These are phyloP conservation scores for Metaphire vulgaris DNA, from an alignment of 1,140 invertebrate genomes.

Conservation along the genomic window DNA sequence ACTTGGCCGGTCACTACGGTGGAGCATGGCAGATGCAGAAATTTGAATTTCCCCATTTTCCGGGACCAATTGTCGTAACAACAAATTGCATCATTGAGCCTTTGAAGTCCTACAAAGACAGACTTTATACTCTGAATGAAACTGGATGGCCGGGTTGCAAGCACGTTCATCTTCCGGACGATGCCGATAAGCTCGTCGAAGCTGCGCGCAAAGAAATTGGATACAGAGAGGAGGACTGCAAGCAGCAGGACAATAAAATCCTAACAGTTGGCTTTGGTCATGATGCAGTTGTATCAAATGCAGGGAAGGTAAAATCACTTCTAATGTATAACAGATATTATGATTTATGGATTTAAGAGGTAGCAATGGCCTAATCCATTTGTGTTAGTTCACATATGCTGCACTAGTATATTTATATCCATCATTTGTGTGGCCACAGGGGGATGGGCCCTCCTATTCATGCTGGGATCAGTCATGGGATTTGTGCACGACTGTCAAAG, in stretches of 20 bases:
- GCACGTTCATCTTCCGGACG: slow-evolving; percentile 31
- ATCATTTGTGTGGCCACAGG: too few relatives aligned
- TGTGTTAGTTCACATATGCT: too few relatives aligned
- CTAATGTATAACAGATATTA: not conserved
- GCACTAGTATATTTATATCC: too few relatives aligned
- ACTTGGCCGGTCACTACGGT: slow-evolving; percentile 34
- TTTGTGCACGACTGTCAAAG: too few relatives aligned
- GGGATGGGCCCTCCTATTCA: too few relatives aligned
- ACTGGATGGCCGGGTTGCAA: slow-evolving; percentile 32
- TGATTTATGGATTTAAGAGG: too few relatives aligned
- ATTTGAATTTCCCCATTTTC: slow-evolving; percentile 35
- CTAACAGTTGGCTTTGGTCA: slow-evolving; percentile 35
- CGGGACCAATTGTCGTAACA: slow-evolving; percentile 35
- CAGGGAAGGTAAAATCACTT: slow-evolving; percentile 30
- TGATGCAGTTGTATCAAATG: slow-evolving; percentile 33
- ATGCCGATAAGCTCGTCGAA: slow-evolving; percentile 29
- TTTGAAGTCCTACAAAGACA: slow-evolving; percentile 33
- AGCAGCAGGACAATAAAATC: slow-evolving; percentile 6
- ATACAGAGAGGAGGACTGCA: slow-evolving; percentile 23
- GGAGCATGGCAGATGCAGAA: slow-evolving; percentile 37
- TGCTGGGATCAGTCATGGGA: too few relatives aligned
- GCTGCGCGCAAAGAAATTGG: slow-evolving; percentile 28
- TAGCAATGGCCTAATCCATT: too few relatives aligned
- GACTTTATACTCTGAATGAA: slow-evolving; percentile 36
- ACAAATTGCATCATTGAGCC: slow-evolving; percentile 38